phyloP scores from a whole-genome alignment of 2,113 vertebrate species.

The Oncorhynchus gorbuscha region DNA sequence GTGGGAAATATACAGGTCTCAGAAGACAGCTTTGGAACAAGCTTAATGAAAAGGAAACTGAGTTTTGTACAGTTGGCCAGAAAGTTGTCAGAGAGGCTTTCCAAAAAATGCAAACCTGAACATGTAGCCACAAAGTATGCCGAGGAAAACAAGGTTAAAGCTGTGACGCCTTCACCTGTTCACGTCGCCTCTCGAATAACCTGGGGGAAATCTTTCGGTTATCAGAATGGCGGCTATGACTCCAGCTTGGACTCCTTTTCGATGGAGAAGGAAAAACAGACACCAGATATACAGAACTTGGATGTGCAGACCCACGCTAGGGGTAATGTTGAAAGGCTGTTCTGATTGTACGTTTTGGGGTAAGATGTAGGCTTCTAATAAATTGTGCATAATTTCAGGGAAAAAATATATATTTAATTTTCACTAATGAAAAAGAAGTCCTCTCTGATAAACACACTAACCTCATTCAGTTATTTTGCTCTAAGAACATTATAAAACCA shows the following conservation, averaged over 20 bases:
- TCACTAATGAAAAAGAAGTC: too few relatives aligned
- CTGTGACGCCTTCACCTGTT: not conserved
- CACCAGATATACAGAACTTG: not conserved
- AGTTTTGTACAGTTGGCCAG: constrained; percentile 56
- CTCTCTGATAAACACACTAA: too few relatives aligned
- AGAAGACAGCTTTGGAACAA: not conserved
- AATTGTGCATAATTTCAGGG: too few relatives aligned
- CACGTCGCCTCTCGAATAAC: constrained; percentile 50
- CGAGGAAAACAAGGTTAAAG: not conserved
- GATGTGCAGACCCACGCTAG: not conserved
- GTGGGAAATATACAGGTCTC: constrained; percentile 64
- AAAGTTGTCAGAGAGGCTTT: constrained; percentile 59
- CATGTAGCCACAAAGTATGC: not conserved
- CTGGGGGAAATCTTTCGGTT: constrained; percentile 53
- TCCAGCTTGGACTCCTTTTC: constrained; percentile 10
- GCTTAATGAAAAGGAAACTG: constrained; percentile 1
- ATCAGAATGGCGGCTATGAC: constrained; percentile 58
- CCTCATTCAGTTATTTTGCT: too few relatives aligned
- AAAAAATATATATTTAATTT: too few relatives aligned
- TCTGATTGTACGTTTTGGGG: not conserved
- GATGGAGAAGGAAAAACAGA: not conserved
- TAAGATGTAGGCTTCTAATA: too few relatives aligned
- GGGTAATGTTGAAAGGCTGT: not conserved
- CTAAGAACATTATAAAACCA: too few relatives aligned
- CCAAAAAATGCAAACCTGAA: constrained; percentile 28